Evolutionary conservation across 30 jellyfish, hydroid and myxozoan genomes (phyloP).

Genomic region (Cassiopea xamachana): DNA sequence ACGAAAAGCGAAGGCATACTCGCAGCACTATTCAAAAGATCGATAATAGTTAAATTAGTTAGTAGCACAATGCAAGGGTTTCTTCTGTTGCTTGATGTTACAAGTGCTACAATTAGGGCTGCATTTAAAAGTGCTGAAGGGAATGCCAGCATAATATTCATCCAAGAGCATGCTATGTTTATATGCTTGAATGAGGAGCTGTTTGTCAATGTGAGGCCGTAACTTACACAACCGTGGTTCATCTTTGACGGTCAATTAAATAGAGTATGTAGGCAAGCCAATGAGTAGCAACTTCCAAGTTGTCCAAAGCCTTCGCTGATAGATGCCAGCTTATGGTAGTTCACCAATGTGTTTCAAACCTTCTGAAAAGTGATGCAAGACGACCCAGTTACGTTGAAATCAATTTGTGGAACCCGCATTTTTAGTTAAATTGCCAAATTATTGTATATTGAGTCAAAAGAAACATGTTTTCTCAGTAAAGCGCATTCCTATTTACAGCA

Average conservation of each 20-base stretch:
- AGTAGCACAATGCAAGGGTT: constrained; percentile 42
- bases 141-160: not conserved
- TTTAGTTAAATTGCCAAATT: no score
- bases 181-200: not conserved
- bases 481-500: not conserved
- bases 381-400: no score
- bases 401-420: no score
- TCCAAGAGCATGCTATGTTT: constrained; percentile 13
- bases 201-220: constrained; percentile 13
- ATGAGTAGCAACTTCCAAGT: no score
- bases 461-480: not conserved
- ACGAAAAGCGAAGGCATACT: constrained; percentile 18
- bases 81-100: constrained; percentile 6
- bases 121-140: constrained; percentile 29
- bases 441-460: not conserved
- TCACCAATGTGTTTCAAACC: no score
- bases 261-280: no score
- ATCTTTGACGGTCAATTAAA: not conserved
- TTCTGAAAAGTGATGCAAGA: no score
- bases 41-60: constrained; percentile 26
- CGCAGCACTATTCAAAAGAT: constrained; percentile 19
- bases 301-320: no score
- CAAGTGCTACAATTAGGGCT: constrained; percentile 6
- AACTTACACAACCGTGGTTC: not conserved
- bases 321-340: no score